Evolutionary conservation across 2,113 vertebrate species (phyloP).

Genomic region (Prietella phreatophila): DNA sequence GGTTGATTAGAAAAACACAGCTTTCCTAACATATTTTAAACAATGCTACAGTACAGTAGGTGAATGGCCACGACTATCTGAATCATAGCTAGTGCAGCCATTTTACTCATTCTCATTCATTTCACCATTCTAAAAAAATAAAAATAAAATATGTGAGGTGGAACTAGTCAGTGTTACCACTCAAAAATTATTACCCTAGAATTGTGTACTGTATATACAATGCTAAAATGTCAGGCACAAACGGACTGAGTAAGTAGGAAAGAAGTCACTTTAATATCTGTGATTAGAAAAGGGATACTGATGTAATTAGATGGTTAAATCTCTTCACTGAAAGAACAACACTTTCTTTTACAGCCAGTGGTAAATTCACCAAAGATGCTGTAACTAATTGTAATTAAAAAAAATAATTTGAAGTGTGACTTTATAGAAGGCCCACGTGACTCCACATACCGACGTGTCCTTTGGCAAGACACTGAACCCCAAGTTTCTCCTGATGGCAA

Average conservation of each 20-base stretch:
- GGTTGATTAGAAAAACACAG: not conserved
- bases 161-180: not conserved
- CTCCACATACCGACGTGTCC: too few species aligned
- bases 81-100: too few species aligned
- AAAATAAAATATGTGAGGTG: not conserved
- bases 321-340: not conserved
- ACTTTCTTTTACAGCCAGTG: not conserved
- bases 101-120: too few species aligned
- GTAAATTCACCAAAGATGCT: not conserved
- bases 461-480: too few species aligned
- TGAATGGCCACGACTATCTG: not conserved
- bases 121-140: too few species aligned
- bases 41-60: not conserved
- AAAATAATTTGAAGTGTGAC: not conserved
- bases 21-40: not conserved
- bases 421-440: not conserved
- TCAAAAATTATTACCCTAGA: not conserved
- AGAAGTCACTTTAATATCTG: not conserved
- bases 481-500: too few species aligned
- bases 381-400: not conserved
- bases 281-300: not conserved
- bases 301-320: not conserved
- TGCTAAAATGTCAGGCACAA: not conserved
- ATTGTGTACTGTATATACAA: not conserved
- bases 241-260: not conserved